Percentiles rank a stretch among this genome's conserved stretches.
These are phyloP conservation scores for Hypselothyrea guttata DNA, from an alignment of 2,888 invertebrate species.

Conservation along the genomic window DNA sequence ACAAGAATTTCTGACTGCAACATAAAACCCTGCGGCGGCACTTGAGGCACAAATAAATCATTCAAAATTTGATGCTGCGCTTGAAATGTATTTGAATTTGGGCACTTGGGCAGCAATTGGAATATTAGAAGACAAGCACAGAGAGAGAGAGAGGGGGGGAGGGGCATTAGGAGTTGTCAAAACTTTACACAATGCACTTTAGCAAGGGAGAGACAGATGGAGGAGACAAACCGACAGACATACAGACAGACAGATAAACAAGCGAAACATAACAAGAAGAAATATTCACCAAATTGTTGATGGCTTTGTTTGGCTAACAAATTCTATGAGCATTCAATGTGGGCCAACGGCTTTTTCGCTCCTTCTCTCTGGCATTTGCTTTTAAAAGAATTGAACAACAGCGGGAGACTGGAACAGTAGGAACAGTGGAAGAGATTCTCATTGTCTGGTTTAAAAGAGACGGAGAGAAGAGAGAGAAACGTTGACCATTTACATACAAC, in stretches of 20 bases:
- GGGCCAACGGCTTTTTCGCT: constrained; percentile 37
- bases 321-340: constrained; percentile 52
- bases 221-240: constrained; percentile 7
- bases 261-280: constrained; percentile 5
- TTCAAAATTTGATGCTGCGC: constrained; percentile 13
- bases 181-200: constrained; percentile 65
- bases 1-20: too few species aligned
- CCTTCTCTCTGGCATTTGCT: too few species aligned
- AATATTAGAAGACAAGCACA: constrained; percentile 34
- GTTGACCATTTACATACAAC: constrained; percentile 56
- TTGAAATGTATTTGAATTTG: constrained; percentile 28
- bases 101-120: constrained; percentile 34
- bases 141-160: too few species aligned
- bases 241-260: neutral
- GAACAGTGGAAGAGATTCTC: constrained; percentile 56
- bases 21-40: too few species aligned
- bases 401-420: constrained; percentile 46
- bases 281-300: constrained; percentile 47
- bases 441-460: constrained; percentile 40
- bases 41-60: constrained; percentile 29
- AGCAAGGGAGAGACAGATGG: constrained; percentile 9
- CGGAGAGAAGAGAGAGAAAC: constrained; percentile 37
- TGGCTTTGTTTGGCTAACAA: constrained; percentile 47
- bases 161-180: constrained; percentile 50
- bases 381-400: constrained; percentile 47